Evolutionary conservation across 2,888 invertebrate species (phyloP).

Genomic region (Leucophenga montana): DNA sequence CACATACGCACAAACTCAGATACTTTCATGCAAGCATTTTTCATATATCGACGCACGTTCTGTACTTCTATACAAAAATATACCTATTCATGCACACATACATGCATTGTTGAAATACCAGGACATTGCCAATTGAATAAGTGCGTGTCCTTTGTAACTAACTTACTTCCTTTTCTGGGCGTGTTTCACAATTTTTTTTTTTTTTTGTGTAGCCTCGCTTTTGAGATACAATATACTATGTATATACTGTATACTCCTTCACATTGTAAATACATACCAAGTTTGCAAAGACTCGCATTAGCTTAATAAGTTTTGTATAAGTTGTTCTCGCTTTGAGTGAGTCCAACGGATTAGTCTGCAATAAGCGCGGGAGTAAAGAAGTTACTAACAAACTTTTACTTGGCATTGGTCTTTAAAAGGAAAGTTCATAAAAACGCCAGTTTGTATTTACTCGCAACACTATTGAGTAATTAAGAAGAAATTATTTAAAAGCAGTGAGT

Average conservation of each 20-base stretch:
- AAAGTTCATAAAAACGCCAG: too few species aligned
- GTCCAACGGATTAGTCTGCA: too few species aligned
- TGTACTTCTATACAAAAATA: background rate
- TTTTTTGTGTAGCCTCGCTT: background rate
- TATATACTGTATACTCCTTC: too few species aligned
- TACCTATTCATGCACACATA: background rate
- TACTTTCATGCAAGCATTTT: background rate
- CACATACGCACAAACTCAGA: conserved; percentile 13
- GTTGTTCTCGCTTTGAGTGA: too few species aligned
- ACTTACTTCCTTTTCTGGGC: conserved; percentile 11
- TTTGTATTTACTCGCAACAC: too few species aligned
- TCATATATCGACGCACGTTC: background rate
- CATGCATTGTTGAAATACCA: background rate
- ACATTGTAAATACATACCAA: background rate
- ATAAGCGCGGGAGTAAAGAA: too few species aligned
- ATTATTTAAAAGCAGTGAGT: too few species aligned
- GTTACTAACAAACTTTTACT: too few species aligned
- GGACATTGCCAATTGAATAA: conserved; percentile 26
- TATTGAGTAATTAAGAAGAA: too few species aligned
- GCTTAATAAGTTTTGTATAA: conserved; percentile 24
- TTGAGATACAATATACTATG: too few species aligned
- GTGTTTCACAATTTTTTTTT: conserved; percentile 7
- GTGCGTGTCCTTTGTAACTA: conserved; percentile 23
- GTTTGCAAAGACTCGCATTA: conserved; percentile 24
- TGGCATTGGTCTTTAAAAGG: too few species aligned